phyloP scores from a whole-genome alignment of 1,140 invertebrate species.

The Cherax destructor region DNA sequence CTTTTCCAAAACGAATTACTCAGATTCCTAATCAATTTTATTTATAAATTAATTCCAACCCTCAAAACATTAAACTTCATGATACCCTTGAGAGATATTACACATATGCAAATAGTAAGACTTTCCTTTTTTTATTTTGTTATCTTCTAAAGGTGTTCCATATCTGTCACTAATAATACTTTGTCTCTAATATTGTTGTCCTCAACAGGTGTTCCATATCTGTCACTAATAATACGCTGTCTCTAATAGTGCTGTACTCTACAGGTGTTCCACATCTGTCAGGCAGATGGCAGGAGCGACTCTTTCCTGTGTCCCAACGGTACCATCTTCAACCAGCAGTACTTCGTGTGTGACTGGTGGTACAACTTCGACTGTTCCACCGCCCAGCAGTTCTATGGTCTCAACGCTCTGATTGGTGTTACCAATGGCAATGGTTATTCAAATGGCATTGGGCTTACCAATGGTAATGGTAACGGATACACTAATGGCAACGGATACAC shows the following conservation, averaged over 20 bases:
- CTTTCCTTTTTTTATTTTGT: neutral
- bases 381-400: slow-evolving; percentile 26
- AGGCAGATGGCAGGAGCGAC: slow-evolving; percentile 27
- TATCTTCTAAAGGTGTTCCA: neutral
- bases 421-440: neutral
- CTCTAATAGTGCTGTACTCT: neutral
- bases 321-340: slow-evolving; percentile 45
- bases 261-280: slow-evolving; percentile 42
- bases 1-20: too few relatives aligned
- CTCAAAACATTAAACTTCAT: too few relatives aligned
- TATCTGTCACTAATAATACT: neutral
- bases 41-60: too few relatives aligned
- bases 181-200: neutral
- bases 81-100: too few relatives aligned
- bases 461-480: neutral
- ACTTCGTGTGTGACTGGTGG: slow-evolving; percentile 50
- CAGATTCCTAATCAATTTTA: too few relatives aligned
- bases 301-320: slow-evolving; percentile 43
- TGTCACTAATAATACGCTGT: neutral
- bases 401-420: slow-evolving; percentile 30
- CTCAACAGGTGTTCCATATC: slow-evolving; percentile 12
- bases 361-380: slow-evolving; percentile 46
- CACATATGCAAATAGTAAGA: neutral
- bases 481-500: neutral
- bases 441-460: neutral